Base-by-base conservation (phyloP, 2,888 invertebrate genomes). In the Euproctis similis region DNA sequence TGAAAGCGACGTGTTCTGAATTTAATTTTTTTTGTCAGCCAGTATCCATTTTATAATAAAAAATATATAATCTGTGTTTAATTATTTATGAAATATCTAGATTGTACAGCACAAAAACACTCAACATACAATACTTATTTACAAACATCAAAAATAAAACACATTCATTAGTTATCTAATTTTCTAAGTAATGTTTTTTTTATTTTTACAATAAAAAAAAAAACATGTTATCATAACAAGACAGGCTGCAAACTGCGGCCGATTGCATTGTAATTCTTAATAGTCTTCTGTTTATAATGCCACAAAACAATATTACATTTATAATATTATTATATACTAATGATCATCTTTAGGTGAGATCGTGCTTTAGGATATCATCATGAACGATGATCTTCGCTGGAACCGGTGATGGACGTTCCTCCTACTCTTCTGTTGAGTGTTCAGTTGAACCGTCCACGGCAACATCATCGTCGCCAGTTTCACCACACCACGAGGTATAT, bases 321-420 rank as follows among this genome's bases (percentile, higher is more conserved):
- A 70, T 71, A 67, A 55, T 64, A 66, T 64, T 62, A 21, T 71
- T 71, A 75, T n/a, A n/a, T n/a, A n/a, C n/a, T n/a, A n/a, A 75
- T 84, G 84, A 82, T 82, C 84, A 62, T 76, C n/a, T n/a, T n/a
- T n/a, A n/a, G 82, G 81, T 84, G 84, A 84, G 84, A 82, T 84
- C 84, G 72, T 64, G 59, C 64, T 63, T n/a, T 82, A 84, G 82
- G 82, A 84, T 75, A 74, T 76, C 78, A 77, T 77, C 80, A 51
- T 44, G 50, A 39, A 17, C 46, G 77, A 78, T 69, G 82, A 77
- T 60, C 53, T 64, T 72, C 71, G 71, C 77, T 75, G 77, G 75
- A 75, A 69, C 72, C 64, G 66, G 45, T 52, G 61, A 49, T 39
- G 60, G 31, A 20, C n/a, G 28, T 24, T 28, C 22, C 21, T 24